phyloP scores from a whole-genome alignment of 2,797 vertebrate genomes.

The Coregonus suidteri region DNA sequence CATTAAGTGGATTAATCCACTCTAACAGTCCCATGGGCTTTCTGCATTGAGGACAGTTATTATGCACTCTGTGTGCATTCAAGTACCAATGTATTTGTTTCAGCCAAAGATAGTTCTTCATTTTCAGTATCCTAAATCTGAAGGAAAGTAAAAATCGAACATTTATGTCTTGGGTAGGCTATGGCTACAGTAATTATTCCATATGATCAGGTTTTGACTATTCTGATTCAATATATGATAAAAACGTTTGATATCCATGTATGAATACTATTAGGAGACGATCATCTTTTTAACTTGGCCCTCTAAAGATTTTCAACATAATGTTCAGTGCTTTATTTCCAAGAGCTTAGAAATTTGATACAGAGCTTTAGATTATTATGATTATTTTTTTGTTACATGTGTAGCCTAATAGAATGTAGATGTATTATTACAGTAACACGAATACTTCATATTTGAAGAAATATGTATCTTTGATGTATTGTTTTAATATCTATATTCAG shows the following conservation, averaged over 20 bases:
- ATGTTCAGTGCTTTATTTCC: not conserved
- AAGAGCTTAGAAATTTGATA: not conserved
- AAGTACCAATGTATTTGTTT: not conserved
- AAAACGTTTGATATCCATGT: not conserved
- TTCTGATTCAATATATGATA: not conserved
- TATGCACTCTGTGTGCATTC: conserved; percentile 1
- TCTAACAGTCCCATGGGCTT: conserved; percentile 16
- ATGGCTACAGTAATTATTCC: not conserved
- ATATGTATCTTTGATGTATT: not conserved
- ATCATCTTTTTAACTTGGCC: not conserved
- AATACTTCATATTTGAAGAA: not conserved
- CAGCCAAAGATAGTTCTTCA: not conserved
- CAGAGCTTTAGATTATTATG: not conserved
- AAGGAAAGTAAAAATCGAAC: not conserved
- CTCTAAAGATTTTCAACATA: not conserved
- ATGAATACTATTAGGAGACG: not conserved
- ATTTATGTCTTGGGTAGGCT: not conserved
- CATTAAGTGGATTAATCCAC: conserved; percentile 46
- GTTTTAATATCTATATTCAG: not conserved
- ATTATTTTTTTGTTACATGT: no score
- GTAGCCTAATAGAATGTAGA: not conserved
- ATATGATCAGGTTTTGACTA: not conserved
- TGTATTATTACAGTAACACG: not conserved
- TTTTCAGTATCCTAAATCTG: not conserved
- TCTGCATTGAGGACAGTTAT: conserved; percentile 56